Conservation (phyloP, 2,888 invertebrate species). For the Nephrotoma flavescens region DNA sequence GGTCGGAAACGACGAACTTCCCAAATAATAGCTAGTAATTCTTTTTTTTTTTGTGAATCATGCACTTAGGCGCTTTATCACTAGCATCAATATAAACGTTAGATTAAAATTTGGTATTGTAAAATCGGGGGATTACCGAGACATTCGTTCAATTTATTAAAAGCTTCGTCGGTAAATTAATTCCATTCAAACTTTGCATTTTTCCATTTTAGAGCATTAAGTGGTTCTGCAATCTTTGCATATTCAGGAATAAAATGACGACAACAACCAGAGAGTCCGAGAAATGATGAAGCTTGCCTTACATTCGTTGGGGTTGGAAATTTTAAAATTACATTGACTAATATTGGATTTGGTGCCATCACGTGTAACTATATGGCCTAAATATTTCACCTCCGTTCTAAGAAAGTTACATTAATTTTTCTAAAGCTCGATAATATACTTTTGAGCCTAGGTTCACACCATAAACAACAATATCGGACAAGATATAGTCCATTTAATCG, state of each 20-base stretch:
- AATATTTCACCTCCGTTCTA: slow-evolving; percentile 9
- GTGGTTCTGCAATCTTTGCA: background rate
- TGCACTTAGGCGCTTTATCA: background rate
- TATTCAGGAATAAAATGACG: slow-evolving; percentile 12
- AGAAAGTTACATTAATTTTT: slow-evolving; percentile 14
- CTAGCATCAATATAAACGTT: background rate
- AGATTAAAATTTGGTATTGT: background rate
- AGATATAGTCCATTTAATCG: background rate
- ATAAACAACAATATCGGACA: slow-evolving; percentile 5
- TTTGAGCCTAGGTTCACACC: slow-evolving; percentile 12
- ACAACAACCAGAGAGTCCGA: too few species aligned
- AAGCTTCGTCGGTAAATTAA: background rate
- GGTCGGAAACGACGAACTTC: background rate
- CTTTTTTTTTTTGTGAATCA: background rate
- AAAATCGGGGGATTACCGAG: background rate
- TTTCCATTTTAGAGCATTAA: background rate
- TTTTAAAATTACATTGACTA: slow-evolving; percentile 16
- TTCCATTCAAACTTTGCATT: slow-evolving; percentile 3
- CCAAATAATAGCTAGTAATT: background rate
- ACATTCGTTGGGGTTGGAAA: slow-evolving; percentile 16
- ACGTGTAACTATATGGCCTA: slow-evolving; percentile 10
- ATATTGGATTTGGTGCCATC: slow-evolving; percentile 15
- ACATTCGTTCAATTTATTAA: background rate
- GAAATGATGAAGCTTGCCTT: too few species aligned
- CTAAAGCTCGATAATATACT: slow-evolving; percentile 13